Conservation (phyloP, 2,113 vertebrate genomes). For the Macaca mulatta region DNA sequence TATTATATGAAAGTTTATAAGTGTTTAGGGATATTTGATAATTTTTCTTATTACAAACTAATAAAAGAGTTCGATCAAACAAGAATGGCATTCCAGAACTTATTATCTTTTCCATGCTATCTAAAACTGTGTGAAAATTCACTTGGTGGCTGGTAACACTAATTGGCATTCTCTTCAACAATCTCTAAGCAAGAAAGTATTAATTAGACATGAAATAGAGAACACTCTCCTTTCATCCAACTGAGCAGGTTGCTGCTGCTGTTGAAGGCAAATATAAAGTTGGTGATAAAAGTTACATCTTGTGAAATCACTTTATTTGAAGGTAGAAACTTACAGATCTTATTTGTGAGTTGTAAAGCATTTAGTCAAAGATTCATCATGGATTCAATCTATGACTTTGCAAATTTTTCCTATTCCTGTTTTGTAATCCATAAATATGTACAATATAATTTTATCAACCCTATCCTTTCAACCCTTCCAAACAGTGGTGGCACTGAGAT, state of each 20-base stretch:
- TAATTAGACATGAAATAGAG: slow-evolving; percentile 39
- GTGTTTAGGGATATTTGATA: neutral
- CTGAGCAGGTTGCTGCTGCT: neutral
- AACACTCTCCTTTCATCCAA: neutral
- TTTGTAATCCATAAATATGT: neutral
- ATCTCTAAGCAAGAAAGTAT: neutral
- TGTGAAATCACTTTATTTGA: slow-evolving; percentile 13
- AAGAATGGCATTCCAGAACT: neutral
- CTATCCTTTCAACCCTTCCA: neutral
- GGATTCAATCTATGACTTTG: neutral
- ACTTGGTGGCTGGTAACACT: neutral
- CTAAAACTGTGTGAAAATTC: slow-evolving; percentile 38
- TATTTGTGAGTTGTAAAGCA: neutral
- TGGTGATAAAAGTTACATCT: neutral
- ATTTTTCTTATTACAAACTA: neutral
- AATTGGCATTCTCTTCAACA: neutral
- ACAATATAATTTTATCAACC: neutral
- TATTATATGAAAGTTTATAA: neutral
- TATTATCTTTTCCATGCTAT: neutral
- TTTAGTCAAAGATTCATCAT: neutral
- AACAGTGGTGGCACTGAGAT: neutral
- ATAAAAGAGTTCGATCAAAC: neutral
- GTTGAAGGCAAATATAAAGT: neutral
- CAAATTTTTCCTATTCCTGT: neutral
- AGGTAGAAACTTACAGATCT: neutral